Conservation (phyloP, 2,888 invertebrate species). For the Leptothorax acervorum region DNA sequence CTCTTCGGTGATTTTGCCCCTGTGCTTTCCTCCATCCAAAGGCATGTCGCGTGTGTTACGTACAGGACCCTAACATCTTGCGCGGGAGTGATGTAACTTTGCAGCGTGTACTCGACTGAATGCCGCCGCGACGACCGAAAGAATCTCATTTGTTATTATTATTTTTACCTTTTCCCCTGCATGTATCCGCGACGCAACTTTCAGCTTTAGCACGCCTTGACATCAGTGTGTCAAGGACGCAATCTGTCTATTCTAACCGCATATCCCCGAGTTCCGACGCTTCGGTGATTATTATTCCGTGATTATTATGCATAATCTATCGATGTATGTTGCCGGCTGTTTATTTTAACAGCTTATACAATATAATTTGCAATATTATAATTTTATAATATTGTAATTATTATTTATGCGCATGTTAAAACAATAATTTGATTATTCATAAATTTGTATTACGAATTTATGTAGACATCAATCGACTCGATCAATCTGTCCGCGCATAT, state of each 20-base stretch:
- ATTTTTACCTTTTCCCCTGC: conserved; percentile 13
- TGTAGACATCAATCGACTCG: neutral
- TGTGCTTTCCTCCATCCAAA: neutral
- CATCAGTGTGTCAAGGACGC: conserved; percentile 13
- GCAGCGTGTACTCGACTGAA: conserved; percentile 17
- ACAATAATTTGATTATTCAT: conserved; percentile 3
- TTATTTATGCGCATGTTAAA: neutral
- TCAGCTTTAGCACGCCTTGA: conserved; percentile 3
- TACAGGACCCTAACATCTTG: conserved; percentile 39
- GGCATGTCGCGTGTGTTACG: conserved; percentile 23
- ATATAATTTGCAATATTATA: neutral
- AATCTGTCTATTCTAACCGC: conserved; percentile 1
- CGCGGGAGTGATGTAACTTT: conserved; percentile 55
- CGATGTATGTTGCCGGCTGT: neutral
- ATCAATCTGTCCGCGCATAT: neutral
- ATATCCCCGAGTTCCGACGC: neutral
- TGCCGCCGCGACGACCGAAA: neutral
- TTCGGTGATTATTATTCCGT: neutral
- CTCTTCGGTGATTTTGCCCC: conserved; percentile 11
- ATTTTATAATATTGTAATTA: neutral
- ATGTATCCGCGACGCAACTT: conserved; percentile 16
- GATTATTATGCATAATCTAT: neutral
- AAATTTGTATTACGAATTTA: neutral
- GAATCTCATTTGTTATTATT: conserved; percentile 50
- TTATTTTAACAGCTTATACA: neutral